Conservation (phyloP, 2,888 invertebrate genomes). For the Mycalesis mineus region DNA sequence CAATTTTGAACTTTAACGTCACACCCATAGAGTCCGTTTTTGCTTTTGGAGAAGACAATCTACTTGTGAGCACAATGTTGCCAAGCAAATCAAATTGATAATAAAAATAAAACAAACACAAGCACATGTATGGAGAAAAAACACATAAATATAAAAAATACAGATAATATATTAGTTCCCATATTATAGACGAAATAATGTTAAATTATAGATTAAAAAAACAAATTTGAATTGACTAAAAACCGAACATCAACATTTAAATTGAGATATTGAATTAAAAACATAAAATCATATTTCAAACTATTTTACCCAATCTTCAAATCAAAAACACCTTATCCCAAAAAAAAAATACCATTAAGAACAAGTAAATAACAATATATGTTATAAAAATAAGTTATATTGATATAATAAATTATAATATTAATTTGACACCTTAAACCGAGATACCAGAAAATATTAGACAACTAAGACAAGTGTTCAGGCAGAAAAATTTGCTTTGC, state of each 20-base stretch:
- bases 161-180: constrained; percentile 24
- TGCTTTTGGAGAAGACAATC: constrained; percentile 50
- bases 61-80: constrained; percentile 74
- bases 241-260: neutral
- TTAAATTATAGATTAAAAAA: constrained; percentile 1
- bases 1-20: constrained; percentile 27
- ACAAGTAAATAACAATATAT: too few relatives aligned
- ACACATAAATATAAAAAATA: constrained; percentile 36
- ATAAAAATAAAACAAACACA: constrained; percentile 74
- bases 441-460: constrained; percentile 14
- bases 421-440: neutral
- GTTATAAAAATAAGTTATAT: neutral
- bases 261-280: neutral
- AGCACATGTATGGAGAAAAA: constrained; percentile 59
- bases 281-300: neutral
- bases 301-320: neutral
- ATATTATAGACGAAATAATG: constrained; percentile 26
- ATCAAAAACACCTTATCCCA: neutral
- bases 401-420: neutral
- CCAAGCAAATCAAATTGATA: constrained; percentile 77
- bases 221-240: too few relatives aligned
- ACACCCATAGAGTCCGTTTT: constrained; percentile 51
- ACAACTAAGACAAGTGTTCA: neutral
- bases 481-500: too few relatives aligned
- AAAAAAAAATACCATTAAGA: neutral